Evolutionary conservation across 1,140 invertebrate genomes (phyloP).

Genomic region (Pachypeltis micranthus): DNA sequence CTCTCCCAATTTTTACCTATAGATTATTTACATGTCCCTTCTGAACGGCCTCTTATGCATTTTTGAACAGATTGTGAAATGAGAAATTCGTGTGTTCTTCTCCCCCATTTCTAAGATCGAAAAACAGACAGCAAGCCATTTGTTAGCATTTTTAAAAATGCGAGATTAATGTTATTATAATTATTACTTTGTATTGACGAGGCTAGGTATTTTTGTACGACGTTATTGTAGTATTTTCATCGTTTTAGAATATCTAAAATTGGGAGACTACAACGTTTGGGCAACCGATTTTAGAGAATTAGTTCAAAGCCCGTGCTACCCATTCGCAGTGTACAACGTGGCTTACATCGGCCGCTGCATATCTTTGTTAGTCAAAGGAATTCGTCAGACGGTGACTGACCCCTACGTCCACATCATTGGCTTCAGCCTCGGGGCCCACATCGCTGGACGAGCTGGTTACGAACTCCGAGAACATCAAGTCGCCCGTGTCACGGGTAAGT

Average conservation of each 20-base stretch:
- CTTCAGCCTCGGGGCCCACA: constrained; percentile 53
- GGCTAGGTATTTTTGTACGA: background rate
- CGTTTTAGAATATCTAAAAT: constrained; percentile 46
- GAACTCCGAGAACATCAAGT: constrained; percentile 40
- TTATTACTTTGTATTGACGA: background rate
- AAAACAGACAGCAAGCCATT: background rate
- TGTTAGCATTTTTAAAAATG: background rate
- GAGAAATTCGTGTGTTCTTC: too few relatives aligned
- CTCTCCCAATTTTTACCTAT: too few relatives aligned
- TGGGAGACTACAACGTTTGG: constrained; percentile 47
- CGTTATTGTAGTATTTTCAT: background rate
- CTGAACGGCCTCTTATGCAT: too few relatives aligned
- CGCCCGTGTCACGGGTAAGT: constrained; percentile 45
- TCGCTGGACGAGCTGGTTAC: constrained; percentile 45
- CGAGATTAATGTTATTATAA: background rate
- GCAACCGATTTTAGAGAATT: constrained; percentile 50
- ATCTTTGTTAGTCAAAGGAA: constrained; percentile 42
- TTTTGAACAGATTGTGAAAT: too few relatives aligned
- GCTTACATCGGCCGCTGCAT: constrained; percentile 46
- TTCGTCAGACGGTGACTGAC: constrained; percentile 34
- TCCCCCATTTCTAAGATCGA: too few relatives aligned
- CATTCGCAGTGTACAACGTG: constrained; percentile 48
- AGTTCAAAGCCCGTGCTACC: constrained; percentile 48
- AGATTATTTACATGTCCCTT: too few relatives aligned
- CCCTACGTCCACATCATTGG: constrained; percentile 51